Evolutionary conservation across 2,113 vertebrate genomes (phyloP).

Genomic region (Chlamydotis undulata): DNA sequence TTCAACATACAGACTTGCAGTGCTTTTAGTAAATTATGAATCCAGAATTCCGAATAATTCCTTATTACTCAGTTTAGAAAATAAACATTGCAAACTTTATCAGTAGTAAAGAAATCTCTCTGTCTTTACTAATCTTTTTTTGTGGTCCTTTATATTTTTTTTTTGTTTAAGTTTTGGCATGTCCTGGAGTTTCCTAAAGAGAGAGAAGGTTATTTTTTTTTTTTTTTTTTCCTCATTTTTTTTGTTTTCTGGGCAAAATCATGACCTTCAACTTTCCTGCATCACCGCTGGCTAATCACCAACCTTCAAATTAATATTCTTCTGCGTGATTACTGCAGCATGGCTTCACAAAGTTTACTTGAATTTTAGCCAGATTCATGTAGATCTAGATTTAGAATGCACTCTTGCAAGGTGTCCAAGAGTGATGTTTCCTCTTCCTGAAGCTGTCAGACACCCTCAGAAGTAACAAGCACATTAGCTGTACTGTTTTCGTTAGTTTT

Average conservation of each 20-base stretch:
- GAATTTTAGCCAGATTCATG: not conserved
- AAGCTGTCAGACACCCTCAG: not conserved
- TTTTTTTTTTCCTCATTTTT: not conserved
- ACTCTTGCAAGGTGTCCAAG: not conserved
- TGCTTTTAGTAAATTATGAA: not conserved
- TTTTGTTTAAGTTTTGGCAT: not conserved
- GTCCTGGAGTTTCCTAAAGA: not conserved
- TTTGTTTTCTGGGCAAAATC: not conserved
- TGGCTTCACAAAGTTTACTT: not conserved
- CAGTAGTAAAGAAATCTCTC: not conserved
- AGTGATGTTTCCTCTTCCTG: not conserved
- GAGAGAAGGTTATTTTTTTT: not conserved
- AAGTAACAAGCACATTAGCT: not conserved
- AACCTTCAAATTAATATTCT: slow-evolving; percentile 6
- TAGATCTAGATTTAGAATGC: not conserved
- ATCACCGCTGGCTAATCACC: not conserved
- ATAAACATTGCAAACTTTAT: not conserved
- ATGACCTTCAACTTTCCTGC: not conserved
- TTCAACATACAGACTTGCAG: not conserved
- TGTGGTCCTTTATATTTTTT: not conserved
- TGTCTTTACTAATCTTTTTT: not conserved
- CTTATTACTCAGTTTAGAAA: not conserved
- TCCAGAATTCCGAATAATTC: not conserved
- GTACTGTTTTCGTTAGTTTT: not conserved
- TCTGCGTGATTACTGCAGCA: not conserved